A percentile compares a stretch with the other conserved stretches of the same genome.
Evolutionary conservation across 2,888 invertebrate species (phyloP).

Genomic region (Ceratothoa steindachneri): DNA sequence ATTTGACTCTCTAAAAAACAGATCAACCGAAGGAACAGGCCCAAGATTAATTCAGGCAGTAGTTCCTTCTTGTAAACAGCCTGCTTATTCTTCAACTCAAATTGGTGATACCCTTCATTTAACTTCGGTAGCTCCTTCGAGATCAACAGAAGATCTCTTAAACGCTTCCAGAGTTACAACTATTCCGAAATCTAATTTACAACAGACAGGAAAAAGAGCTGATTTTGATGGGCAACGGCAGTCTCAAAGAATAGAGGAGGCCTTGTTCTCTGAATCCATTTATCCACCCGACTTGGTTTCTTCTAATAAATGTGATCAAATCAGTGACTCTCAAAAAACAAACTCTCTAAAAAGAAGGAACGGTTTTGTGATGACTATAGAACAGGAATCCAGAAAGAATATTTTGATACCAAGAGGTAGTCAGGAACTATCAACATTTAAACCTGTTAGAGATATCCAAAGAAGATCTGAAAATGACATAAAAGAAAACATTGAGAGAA

Average conservation of each 20-base stretch:
- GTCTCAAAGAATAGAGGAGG: not conserved
- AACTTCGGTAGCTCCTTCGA: constrained; percentile 16
- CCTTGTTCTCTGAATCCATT: not conserved
- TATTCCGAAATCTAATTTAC: not conserved
- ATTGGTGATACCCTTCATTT: not conserved
- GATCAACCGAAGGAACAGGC: constrained; percentile 15
- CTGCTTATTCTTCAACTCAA: not conserved
- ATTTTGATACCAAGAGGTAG: not conserved
- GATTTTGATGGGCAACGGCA: not conserved
- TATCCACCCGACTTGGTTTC: not conserved
- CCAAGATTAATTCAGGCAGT: constrained; percentile 23
- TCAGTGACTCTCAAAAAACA: not conserved
- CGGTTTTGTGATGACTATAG: not conserved
- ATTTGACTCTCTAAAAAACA: constrained; percentile 34
- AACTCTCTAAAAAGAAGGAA: not conserved
- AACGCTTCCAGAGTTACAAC: constrained; percentile 19
- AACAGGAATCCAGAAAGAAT: not conserved
- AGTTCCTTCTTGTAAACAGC: not conserved
- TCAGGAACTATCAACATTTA: not conserved
- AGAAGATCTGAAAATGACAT: not conserved
- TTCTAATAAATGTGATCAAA: not conserved
- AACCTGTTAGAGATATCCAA: constrained; percentile 1
- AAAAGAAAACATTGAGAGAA: not conserved
- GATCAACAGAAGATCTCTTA: constrained; percentile 35
- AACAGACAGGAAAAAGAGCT: not conserved